These are phyloP conservation scores for Microplitis manilae DNA, from an alignment of 2,888 invertebrate genomes.

Conservation along the genomic window DNA sequence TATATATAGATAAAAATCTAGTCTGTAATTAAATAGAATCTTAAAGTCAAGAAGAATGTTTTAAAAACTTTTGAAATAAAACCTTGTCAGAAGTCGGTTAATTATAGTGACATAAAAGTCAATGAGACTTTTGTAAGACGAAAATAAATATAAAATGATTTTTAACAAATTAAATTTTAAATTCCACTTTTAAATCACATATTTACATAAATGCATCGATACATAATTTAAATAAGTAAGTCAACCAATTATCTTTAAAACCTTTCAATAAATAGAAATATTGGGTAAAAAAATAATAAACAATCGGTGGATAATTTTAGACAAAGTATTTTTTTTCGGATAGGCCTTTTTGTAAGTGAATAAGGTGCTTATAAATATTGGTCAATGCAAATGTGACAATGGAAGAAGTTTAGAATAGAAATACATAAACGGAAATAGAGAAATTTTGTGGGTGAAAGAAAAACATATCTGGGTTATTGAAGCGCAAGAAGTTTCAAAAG, in stretches of 20 bases:
- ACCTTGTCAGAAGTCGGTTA: background rate
- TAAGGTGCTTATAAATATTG: background rate
- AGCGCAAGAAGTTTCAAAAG: slow-evolving; percentile 6
- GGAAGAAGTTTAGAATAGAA: background rate
- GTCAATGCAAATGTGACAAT: background rate
- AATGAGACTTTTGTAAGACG: background rate
- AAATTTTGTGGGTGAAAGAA: slow-evolving; percentile 4
- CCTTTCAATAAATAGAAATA: too few relatives aligned
- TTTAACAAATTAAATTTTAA: background rate
- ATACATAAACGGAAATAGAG: background rate
- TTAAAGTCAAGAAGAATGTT: background rate
- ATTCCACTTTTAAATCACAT: background rate
- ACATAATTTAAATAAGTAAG: too few relatives aligned
- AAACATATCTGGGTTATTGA: slow-evolving; percentile 16
- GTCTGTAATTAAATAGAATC: background rate
- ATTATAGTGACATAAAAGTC: background rate
- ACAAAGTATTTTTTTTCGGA: background rate
- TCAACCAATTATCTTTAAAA: too few relatives aligned
- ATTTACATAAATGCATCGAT: background rate
- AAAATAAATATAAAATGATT: background rate
- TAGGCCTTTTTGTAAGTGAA: background rate
- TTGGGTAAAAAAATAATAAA: background rate
- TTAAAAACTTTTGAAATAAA: background rate
- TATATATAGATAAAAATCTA: background rate
- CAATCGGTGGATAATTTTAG: background rate